Base-by-base conservation (phyloP, 1,140 invertebrate species). In the Chrysoperla carnea region DNA sequence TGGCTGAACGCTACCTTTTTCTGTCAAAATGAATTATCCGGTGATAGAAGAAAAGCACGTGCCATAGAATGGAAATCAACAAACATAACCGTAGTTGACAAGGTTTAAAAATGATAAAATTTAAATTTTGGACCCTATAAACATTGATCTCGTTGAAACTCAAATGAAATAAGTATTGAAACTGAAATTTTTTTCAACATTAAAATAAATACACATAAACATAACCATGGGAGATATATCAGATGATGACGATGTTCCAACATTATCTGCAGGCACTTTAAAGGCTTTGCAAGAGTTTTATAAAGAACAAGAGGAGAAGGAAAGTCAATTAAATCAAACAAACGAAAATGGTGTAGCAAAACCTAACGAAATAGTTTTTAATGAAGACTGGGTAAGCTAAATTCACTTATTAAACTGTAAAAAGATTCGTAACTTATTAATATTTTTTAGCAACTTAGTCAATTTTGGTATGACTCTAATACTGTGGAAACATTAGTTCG, bases 391-490 rank as follows among this genome's bases (percentile, higher is more conserved):
- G 85, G 86, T 89, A 70, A 60, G 51, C n/a, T 11, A 33, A 9
- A 33, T 4, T 33, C 6, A 11, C n/a, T 33, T 14, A 15, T 13
- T 42, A 27, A 29, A 46, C 41, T 29, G 13, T 36, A 31, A 38
- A 8, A 37, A 39, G 36, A 47, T 15, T 44, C 36, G 44, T 46
- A 29, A 15, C 37, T n/a, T 37, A 35, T 23, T 44, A 39, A 29
- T 41, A 29, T 9, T 50, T 74, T 75, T 4, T 56, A 95, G 92
- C 87, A 94, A 88, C 60, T 95, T 15, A 93, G 89, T 57, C 91
- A 96, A 61, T 95, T 96, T 69, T 96, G 91, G 92, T 96, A 95
- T 55, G 74, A 85, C 56, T 73, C 85, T 28, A 54, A 68, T 12
- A 95, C 90, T 11, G 74, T 81, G 40, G 59, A 73, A 37, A 59